Percentiles rank a stretch among this genome's conserved stretches.
phyloP scores from a whole-genome alignment of 2,888 invertebrate genomes.

The Mimachlamys varia region DNA sequence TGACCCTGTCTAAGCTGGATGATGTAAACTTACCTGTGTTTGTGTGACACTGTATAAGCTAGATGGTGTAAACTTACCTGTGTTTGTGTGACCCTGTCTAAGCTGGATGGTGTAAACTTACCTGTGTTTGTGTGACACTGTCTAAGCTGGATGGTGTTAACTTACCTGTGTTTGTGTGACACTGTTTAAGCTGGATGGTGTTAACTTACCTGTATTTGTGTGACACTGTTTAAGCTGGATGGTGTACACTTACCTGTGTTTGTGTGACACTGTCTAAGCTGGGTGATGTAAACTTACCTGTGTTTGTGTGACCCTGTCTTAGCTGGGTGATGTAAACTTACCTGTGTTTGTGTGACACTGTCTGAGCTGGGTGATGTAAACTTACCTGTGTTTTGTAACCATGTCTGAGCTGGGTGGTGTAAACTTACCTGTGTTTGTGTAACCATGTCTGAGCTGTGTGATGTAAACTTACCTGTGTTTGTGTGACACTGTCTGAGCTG shows the following conservation, averaged over 20 bases:
- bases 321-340: too few relatives aligned
- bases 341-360: conserved; percentile 5
- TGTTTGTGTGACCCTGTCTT: neutral
- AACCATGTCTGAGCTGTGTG: neutral
- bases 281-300: too few relatives aligned
- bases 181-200: neutral
- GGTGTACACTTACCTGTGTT: too few relatives aligned
- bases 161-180: conserved; percentile 22
- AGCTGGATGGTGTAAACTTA: neutral
- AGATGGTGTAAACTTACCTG: too few relatives aligned
- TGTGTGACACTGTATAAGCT: neutral
- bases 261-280: neutral
- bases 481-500: neutral
- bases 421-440: conserved; percentile 31
- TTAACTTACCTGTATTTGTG: conserved; percentile 21
- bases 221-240: neutral
- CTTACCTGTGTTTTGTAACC: conserved; percentile 3
- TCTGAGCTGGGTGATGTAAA: neutral
- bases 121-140: conserved; percentile 5
- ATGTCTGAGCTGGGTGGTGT: neutral
- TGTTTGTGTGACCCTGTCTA: conserved; percentile 8
- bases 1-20: neutral
- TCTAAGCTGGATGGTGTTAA: neutral
- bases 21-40: too few relatives aligned
- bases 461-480: too few relatives aligned